Base-by-base conservation (phyloP, 2,888 invertebrate genomes). In the Neoaliturus tenellus region DNA sequence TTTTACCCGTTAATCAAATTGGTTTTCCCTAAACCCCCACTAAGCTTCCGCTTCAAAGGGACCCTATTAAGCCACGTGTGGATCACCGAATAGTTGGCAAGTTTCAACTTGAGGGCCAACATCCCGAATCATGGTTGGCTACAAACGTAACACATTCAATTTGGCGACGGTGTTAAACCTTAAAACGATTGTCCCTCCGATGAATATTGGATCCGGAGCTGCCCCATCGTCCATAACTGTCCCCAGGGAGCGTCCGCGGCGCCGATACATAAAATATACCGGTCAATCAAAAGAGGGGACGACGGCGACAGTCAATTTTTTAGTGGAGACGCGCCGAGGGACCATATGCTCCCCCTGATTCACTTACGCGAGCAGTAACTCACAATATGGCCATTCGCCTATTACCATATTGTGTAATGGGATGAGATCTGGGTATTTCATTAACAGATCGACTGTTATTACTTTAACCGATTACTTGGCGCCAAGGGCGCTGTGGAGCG, bases 291-390 rank as follows among this genome's bases (percentile, higher is more conserved):
- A 75, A 71, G 41, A 28, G 41, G 35, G 41, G 39, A 12, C 35
- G 4, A 33, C 41, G 44, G 28, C 67, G 81, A 44, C 81, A 71
- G 81, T 81, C 81, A 48, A 81, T 81, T 69, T 81, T 81, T 81
- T 81, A 81, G 71, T 8, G 81, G 51, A 35, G 31, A 81, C 33
- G 48, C 51, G 39, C 25, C 73, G 20, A 31, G 67, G 81, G 71
- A 81, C 69, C 81, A 69, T 81, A 81, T 81, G 81, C 33, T 69
- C 69, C 31, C 81, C 81, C n/a, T 69, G n/a, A 75, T 75, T 75
- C 73, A 75, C 44, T 75, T 44, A n/a, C n/a, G n/a, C 3, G 67
- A 28, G 23, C 28, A 3, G 23, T 35, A 41, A 67, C 23, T 41
- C 41, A 75, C 73, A 75, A 75, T 75, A 75, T 44, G 73, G 44